phyloP scores from a whole-genome alignment of 2,888 invertebrate species.

The Cyclophora albipunctata region DNA sequence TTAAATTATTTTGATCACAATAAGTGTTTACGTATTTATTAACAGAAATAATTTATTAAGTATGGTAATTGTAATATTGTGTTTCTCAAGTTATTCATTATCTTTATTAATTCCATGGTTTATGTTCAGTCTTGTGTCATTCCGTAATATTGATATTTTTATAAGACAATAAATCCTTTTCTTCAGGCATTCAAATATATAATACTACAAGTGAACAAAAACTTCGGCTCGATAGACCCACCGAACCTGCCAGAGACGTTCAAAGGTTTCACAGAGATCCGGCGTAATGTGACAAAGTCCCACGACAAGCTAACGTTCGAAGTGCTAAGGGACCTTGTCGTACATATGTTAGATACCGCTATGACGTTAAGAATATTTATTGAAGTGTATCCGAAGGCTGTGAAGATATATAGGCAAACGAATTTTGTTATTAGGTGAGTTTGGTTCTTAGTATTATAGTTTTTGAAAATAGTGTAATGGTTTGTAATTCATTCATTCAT shows the following conservation, averaged over 20 bases:
- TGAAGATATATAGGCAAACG: constrained; percentile 68
- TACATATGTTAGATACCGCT: constrained; percentile 81
- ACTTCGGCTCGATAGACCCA: constrained; percentile 56
- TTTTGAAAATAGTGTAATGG: too few relatives aligned
- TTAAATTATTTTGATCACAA: too few relatives aligned
- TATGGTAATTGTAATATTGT: too few relatives aligned
- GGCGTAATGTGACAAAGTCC: constrained; percentile 38
- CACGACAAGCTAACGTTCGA: constrained; percentile 55
- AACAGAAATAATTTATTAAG: too few relatives aligned
- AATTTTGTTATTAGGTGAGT: constrained; percentile 75
- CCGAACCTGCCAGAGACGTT: constrained; percentile 66
- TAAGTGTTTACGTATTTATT: too few relatives aligned
- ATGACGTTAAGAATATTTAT: constrained; percentile 81
- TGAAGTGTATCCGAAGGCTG: constrained; percentile 78
- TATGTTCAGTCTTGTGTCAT: too few relatives aligned
- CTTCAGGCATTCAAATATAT: constrained; percentile 67
- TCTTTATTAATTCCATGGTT: too few relatives aligned
- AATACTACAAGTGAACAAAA: constrained; percentile 68
- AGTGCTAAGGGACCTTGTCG: constrained; percentile 78
- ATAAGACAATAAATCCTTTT: neutral
- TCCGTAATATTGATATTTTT: too few relatives aligned
- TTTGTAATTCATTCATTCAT: too few relatives aligned
- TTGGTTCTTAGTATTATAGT: neutral
- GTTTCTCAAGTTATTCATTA: too few relatives aligned
- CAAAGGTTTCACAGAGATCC: constrained; percentile 60